Conservation (phyloP, 2,888 invertebrate species). For the Lithophane semibrunnea region DNA sequence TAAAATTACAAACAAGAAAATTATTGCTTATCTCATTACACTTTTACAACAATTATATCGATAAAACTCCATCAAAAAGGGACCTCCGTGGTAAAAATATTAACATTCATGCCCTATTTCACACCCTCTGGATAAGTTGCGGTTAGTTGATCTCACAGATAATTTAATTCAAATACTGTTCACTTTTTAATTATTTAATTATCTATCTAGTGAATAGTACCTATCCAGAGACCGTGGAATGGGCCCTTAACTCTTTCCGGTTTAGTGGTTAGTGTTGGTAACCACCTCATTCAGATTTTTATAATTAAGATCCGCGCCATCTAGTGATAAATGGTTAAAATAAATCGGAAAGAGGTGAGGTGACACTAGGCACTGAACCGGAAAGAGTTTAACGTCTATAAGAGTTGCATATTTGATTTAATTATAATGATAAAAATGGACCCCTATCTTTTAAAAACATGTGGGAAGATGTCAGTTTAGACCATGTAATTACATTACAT, state of each 20-base stretch:
- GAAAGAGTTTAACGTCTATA: not conserved
- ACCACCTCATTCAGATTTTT: too few relatives aligned
- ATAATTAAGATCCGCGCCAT: too few relatives aligned
- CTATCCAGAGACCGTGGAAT: not conserved
- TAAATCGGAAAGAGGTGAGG: too few relatives aligned
- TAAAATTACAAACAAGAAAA: constrained; percentile 66
- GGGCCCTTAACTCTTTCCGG: not conserved
- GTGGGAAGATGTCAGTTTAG: not conserved
- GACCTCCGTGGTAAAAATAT: constrained; percentile 64
- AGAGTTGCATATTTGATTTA: constrained; percentile 17
- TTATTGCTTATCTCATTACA: constrained; percentile 71
- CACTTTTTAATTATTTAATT: too few relatives aligned
- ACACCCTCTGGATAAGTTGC: constrained; percentile 6
- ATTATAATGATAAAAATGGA: constrained; percentile 31
- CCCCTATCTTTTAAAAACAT: constrained; percentile 20
- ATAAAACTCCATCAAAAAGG: constrained; percentile 67
- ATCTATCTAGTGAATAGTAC: not conserved
- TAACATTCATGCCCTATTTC: not conserved
- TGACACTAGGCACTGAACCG: too few relatives aligned
- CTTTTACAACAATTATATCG: constrained; percentile 66
- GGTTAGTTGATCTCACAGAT: not conserved
- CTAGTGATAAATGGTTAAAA: too few relatives aligned
- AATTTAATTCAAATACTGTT: not conserved
- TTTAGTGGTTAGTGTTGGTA: too few relatives aligned
- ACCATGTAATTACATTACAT: too few relatives aligned